Base-by-base conservation (phyloP, 2,888 invertebrate species). In the Eugnorisma glareosa region DNA sequence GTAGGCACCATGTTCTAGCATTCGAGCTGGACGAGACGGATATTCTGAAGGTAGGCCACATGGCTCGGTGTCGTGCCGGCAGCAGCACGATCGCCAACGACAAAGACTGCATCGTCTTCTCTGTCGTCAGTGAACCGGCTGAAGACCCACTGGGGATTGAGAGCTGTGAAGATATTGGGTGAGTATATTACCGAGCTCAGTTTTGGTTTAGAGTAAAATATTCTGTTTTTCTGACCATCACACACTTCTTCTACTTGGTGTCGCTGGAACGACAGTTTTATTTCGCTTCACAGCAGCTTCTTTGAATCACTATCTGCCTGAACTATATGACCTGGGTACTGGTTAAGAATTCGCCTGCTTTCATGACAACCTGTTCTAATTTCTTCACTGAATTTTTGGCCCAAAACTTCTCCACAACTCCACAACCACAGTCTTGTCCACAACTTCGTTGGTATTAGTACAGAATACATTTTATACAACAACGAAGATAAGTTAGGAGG, bases 141-240 rank as follows among this genome's bases (percentile, higher is more conserved):
- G 94, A 94, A 40, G 94, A 94, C 61, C 94, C 94, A 0, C 90
- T 94, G 0, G 93, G 94, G 0, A 77, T 94, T 24, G 90, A 92
- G 75, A 90, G 81, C 78, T 94, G 94, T 75, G 92, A 91, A 72
- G 94, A 94, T 81, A 90, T 94, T 35, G 94, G 94, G 94, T 94
- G 54, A 86, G 89, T 64, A 8, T 61, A 35, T 10, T 10, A 18
- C 21, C 21, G 31, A 61, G 21, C 31, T 61, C 10, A 61, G 31
- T 31, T 31, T 31, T 59, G 31, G 21, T 59, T 54, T 57, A 57
- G 6, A 54, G 11, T 28, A 28, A 54, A 15, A 15, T 15, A 2
- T 15, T 6, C 28, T 28, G n/a, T 11, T 54, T 57, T 57, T 28
- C 13, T 28, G 13, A 57, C 57, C 15, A 13, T 54, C n/a, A 13